Evolutionary conservation across 1,140 invertebrate species (phyloP).

Genomic region (Leptinotarsa lineolata): DNA sequence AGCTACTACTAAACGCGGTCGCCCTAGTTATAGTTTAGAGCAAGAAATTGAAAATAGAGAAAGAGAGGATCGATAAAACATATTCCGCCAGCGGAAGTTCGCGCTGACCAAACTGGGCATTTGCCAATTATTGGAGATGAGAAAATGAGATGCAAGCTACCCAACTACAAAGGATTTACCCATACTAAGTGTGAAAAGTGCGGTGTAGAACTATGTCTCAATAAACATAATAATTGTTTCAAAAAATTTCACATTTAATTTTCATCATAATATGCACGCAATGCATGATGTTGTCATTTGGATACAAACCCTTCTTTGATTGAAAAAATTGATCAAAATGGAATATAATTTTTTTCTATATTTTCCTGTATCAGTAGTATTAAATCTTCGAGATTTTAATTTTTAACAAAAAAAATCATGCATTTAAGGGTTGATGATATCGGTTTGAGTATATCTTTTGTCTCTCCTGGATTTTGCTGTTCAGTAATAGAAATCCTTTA

Average conservation of each 20-base stretch:
- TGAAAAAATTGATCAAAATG: slow-evolving; percentile 12
- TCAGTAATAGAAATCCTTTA: no score
- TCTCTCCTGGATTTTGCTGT: no score
- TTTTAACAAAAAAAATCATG: slow-evolving; percentile 12
- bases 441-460: no score
- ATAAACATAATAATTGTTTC: slow-evolving; percentile 41
- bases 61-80: no score
- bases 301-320: slow-evolving; percentile 11
- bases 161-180: slow-evolving; percentile 25
- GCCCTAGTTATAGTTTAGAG: slow-evolving; percentile 10
- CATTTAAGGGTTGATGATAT: slow-evolving; percentile 8
- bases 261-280: background rate
- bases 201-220: slow-evolving; percentile 35
- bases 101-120: slow-evolving; percentile 25
- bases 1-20: slow-evolving; percentile 15
- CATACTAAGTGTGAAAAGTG: slow-evolving; percentile 37
- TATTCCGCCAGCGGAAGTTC: no score
- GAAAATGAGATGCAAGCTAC: slow-evolving; percentile 21
- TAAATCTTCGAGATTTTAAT: background rate
- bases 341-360: slow-evolving; percentile 1
- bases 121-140: slow-evolving; percentile 20
- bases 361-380: slow-evolving; percentile 16
- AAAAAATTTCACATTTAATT: slow-evolving; percentile 28
- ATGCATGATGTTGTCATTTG: slow-evolving; percentile 21
- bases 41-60: slow-evolving; percentile 15